Percentiles rank a stretch among this genome's conserved stretches.
These are phyloP conservation scores for Arrhamphus sclerolepis DNA, from an alignment of 2,797 vertebrate genomes.

Conservation along the genomic window DNA sequence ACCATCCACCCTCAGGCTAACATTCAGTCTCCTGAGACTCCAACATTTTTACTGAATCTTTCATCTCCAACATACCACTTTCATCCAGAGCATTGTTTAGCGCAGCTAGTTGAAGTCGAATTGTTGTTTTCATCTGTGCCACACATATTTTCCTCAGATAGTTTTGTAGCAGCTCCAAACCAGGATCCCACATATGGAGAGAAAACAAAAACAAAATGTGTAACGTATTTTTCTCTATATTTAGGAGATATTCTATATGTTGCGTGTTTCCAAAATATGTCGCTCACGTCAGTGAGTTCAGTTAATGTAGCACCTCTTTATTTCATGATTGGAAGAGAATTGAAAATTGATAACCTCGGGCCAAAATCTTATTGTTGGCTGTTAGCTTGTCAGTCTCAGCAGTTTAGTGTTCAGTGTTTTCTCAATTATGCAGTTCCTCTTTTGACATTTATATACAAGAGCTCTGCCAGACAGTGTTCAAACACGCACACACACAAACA, in stretches of 20 bases:
- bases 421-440: background rate
- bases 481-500: too few species aligned
- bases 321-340: slow-evolving; percentile 47
- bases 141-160: slow-evolving; percentile 35
- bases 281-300: slow-evolving; percentile 31
- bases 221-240: background rate
- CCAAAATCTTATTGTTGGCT: slow-evolving; percentile 1
- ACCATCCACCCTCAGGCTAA: slow-evolving; percentile 71
- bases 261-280: background rate
- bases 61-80: slow-evolving; percentile 64
- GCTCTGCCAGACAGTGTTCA: background rate
- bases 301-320: slow-evolving; percentile 38
- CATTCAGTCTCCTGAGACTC: slow-evolving; percentile 56
- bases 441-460: background rate
- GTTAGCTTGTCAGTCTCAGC: background rate
- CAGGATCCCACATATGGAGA: slow-evolving; percentile 15
- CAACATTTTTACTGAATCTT: slow-evolving; percentile 50
- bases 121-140: slow-evolving; percentile 51
- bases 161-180: slow-evolving; percentile 41
- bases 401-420: background rate
- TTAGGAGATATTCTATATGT: slow-evolving; percentile 19
- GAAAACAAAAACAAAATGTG: slow-evolving; percentile 7
- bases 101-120: slow-evolving; percentile 44
- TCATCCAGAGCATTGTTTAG: slow-evolving; percentile 64
- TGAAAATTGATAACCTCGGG: slow-evolving; percentile 54